These are phyloP conservation scores for Anguilla pacifica DNA, from an alignment of 2,797 vertebrate species.

Conservation along the genomic window DNA sequence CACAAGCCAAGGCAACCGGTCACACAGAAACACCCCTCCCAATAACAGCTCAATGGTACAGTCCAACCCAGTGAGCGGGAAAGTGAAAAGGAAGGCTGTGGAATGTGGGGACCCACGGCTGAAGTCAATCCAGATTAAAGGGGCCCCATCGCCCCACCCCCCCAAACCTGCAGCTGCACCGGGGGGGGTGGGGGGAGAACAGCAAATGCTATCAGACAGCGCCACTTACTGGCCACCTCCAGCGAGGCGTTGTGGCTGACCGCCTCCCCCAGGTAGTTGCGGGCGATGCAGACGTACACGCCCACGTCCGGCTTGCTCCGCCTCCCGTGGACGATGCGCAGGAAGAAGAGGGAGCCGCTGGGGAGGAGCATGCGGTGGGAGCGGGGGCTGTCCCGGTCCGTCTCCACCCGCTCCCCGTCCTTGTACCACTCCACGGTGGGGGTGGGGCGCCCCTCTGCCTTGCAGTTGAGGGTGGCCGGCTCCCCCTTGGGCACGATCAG, in stretches of 20 bases:
- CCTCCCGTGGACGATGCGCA: slow-evolving; percentile 89
- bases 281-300: slow-evolving; percentile 88
- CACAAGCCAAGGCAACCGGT: too few relatives aligned
- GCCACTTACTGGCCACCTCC: slow-evolving; percentile 92
- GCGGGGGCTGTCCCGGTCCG: slow-evolving; percentile 88
- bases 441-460: slow-evolving; percentile 85
- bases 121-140: neutral
- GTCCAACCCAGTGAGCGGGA: neutral
- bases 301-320: slow-evolving; percentile 87
- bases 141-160: neutral
- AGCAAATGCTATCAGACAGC: neutral
- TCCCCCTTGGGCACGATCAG: slow-evolving; percentile 94
- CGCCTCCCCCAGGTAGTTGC: slow-evolving; percentile 93
- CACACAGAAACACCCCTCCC: too few relatives aligned
- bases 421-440: slow-evolving; percentile 96
- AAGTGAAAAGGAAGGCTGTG: neutral
- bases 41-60: neutral
- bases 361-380: slow-evolving; percentile 93
- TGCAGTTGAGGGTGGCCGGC: slow-evolving; percentile 91
- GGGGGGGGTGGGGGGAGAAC: too few relatives aligned
- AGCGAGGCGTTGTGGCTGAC: slow-evolving; percentile 94
- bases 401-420: slow-evolving; percentile 88
- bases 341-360: slow-evolving; percentile 90
- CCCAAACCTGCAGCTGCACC: neutral
- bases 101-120: neutral